A percentile compares a stretch with the other conserved stretches of the same genome.
Conservation (phyloP, 1,140 invertebrate genomes). For the Protaetia brevitarsis region DNA sequence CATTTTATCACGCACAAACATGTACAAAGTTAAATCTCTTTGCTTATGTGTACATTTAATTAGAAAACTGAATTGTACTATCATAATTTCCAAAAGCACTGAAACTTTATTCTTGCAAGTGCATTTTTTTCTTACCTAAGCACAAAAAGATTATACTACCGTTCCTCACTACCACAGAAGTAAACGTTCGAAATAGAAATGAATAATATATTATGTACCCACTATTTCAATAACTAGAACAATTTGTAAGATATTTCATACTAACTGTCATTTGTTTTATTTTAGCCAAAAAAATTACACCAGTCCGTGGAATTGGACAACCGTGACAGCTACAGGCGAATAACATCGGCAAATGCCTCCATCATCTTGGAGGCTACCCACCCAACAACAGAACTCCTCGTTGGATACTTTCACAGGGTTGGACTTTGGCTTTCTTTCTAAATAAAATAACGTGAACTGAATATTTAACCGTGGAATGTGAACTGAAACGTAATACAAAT, state of each 20-base stretch:
- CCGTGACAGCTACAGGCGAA: constrained; percentile 55
- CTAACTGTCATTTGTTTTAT: constrained; percentile 21
- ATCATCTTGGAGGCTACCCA: constrained; percentile 40
- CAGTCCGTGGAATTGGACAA: constrained; percentile 56
- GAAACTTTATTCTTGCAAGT: no score
- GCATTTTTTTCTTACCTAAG: no score
- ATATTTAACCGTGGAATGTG: constrained; percentile 5
- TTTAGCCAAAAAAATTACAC: constrained; percentile 52
- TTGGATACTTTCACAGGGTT: constrained; percentile 42
- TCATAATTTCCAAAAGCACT: no score
- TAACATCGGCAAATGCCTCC: constrained; percentile 50
- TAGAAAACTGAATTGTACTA: no score
- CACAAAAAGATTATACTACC: no score
- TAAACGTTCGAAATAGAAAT: no score
- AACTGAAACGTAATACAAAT: not conserved
- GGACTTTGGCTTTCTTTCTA: constrained; percentile 44
- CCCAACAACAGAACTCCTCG: constrained; percentile 3
- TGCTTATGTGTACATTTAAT: no score
- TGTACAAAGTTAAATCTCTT: no score
- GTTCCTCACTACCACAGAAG: no score
- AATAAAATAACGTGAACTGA: constrained; percentile 30
- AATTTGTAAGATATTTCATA: not conserved
- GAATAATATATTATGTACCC: no score
- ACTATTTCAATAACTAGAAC: no score
- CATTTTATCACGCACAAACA: no score